Conservation (phyloP, 1,140 invertebrate species). For the Atopsyche davidsoni region DNA sequence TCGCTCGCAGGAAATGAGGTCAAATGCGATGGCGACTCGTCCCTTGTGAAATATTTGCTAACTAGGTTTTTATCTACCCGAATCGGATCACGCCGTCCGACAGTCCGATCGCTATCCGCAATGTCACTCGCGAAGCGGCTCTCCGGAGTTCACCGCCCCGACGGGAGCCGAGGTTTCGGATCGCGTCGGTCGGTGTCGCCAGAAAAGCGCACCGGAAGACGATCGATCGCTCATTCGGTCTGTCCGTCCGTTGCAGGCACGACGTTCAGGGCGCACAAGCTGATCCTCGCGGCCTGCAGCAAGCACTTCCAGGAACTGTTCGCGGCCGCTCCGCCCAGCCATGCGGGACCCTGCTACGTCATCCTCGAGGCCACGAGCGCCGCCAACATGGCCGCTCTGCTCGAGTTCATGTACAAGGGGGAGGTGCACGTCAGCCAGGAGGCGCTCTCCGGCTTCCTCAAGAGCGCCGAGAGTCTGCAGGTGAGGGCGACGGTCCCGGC, state of each 20-base stretch:
- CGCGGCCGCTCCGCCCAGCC: slow-evolving; percentile 76
- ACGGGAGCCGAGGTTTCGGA: too few species aligned
- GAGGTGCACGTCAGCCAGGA: slow-evolving; percentile 88
- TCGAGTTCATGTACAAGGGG: slow-evolving; percentile 92
- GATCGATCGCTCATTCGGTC: too few species aligned
- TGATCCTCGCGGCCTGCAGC: slow-evolving; percentile 88
- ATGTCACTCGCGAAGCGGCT: too few species aligned
- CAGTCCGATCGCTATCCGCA: too few species aligned
- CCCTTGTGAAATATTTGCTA: too few species aligned
- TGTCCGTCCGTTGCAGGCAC: slow-evolving; percentile 60
- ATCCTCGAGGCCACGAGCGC: slow-evolving; percentile 83
- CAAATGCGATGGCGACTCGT: too few species aligned
- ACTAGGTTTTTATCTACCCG: too few species aligned
- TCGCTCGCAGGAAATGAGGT: too few species aligned
- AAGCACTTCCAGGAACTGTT: slow-evolving; percentile 90
- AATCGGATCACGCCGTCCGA: too few species aligned
- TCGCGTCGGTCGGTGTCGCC: too few species aligned
- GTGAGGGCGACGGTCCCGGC: slow-evolving; percentile 49
- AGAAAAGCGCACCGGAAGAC: too few species aligned
- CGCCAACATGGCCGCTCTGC: slow-evolving; percentile 80
- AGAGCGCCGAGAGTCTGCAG: slow-evolving; percentile 84
- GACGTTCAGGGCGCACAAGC: slow-evolving; percentile 83
- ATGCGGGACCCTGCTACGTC: slow-evolving; percentile 73
- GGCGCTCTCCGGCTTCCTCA: slow-evolving; percentile 80
- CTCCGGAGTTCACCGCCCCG: too few species aligned